Evolutionary conservation across 92 coral and sea anemone species (phyloP).

Genomic region (Galaxea fascicularis): DNA sequence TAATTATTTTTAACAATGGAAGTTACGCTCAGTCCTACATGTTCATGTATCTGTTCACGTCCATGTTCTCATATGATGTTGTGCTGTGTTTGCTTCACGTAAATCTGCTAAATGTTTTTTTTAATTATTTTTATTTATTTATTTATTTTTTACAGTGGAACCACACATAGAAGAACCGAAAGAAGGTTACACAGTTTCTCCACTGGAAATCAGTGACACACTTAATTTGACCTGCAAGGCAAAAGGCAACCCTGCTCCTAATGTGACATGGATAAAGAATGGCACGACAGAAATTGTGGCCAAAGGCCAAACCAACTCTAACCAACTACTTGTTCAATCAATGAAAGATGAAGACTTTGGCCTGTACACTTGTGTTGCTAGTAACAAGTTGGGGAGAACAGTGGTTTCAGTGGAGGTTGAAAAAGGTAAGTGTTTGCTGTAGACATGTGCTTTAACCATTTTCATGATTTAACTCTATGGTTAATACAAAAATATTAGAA

Average conservation of each 20-base stretch:
- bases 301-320: background rate
- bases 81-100: no score
- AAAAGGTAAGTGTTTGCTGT: background rate
- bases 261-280: conserved; percentile 67
- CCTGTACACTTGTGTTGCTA: conserved; percentile 75
- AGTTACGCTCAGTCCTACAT: no score
- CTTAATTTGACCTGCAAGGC: conserved; percentile 74
- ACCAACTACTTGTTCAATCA: conserved; percentile 42
- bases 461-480: no score
- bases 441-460: no score
- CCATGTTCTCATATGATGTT: no score
- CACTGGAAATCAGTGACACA: background rate
- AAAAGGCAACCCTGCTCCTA: conserved; percentile 81
- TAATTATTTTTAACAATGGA: no score
- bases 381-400: conserved; percentile 27
- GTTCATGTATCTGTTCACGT: no score
- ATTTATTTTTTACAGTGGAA: conserved; percentile 13
- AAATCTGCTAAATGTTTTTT: no score
- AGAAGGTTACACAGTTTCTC: background rate
- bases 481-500: no score
- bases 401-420: background rate
- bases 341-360: conserved; percentile 63
- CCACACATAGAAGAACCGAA: conserved; percentile 13
- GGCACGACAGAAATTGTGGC: conserved; percentile 1
- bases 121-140: background rate